Evolutionary conservation across 1,140 invertebrate species (phyloP).

Genomic region (Parapsyche elsis): DNA sequence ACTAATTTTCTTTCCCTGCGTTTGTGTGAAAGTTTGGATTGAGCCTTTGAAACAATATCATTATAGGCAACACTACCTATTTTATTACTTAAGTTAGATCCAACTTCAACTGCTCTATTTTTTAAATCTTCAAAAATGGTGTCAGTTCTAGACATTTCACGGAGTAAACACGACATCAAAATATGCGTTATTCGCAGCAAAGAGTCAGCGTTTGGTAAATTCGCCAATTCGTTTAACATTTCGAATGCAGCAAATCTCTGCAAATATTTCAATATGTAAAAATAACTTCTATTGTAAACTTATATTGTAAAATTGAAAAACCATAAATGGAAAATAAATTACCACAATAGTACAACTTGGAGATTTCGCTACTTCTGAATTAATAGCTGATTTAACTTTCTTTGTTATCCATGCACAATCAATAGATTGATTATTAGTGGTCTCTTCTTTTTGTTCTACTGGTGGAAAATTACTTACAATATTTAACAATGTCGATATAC

Average conservation of each 20-base stretch:
- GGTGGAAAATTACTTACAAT: constrained; percentile 37
- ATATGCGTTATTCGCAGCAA: constrained; percentile 67
- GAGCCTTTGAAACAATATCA: constrained; percentile 66
- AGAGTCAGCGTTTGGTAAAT: constrained; percentile 67
- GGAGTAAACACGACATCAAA: constrained; percentile 73
- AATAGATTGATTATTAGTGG: constrained; percentile 57
- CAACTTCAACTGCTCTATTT: constrained; percentile 73
- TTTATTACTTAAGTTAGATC: constrained; percentile 72
- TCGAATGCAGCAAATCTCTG: constrained; percentile 75
- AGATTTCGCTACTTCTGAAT: constrained; percentile 70
- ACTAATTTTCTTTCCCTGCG: constrained; percentile 72
- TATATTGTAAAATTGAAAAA: not conserved
- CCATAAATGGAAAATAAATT: not conserved
- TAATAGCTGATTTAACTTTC: constrained; percentile 70
- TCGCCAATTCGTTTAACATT: constrained; percentile 73
- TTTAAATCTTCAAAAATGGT: constrained; percentile 66
- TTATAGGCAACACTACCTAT: constrained; percentile 73
- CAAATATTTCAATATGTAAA: constrained; percentile 51
- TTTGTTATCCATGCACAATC: constrained; percentile 69
- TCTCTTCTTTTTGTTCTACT: constrained; percentile 34
- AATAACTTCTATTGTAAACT: not conserved
- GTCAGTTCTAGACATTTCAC: constrained; percentile 71
- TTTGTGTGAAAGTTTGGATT: constrained; percentile 68
- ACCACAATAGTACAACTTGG: constrained; percentile 67
- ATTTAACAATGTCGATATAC: constrained; percentile 42